These are phyloP conservation scores for Pica pica DNA, from an alignment of 2,113 vertebrate genomes.

Conservation along the genomic window DNA sequence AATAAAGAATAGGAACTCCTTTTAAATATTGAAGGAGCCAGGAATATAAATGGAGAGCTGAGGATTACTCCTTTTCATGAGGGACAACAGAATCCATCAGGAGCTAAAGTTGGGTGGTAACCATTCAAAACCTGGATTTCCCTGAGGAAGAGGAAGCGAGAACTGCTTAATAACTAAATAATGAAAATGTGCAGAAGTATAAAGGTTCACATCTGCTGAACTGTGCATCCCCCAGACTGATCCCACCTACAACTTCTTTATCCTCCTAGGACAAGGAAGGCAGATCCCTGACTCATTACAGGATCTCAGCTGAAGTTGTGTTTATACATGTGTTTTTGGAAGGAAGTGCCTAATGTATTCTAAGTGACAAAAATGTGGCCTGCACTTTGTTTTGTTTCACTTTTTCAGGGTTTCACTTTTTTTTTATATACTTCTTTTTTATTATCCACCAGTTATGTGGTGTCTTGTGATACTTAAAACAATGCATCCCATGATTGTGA, in stretches of 20 bases:
- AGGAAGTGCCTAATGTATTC: neutral
- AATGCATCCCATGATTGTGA: neutral
- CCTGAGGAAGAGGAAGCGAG: neutral
- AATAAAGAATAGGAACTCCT: neutral
- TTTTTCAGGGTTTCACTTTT: neutral
- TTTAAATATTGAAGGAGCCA: neutral
- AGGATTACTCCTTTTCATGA: neutral
- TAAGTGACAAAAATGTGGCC: neutral
- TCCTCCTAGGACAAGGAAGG: neutral
- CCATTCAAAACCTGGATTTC: neutral
- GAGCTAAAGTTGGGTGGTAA: neutral
- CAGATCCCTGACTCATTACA: neutral
- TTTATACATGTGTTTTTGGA: neutral
- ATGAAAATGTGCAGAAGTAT: neutral
- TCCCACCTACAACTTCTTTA: neutral
- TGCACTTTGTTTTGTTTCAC: neutral
- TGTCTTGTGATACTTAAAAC: neutral
- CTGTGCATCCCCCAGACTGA: neutral
- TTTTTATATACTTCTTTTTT: neutral
- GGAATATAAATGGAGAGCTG: neutral
- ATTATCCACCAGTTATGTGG: neutral
- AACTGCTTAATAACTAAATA: neutral
- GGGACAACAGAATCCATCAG: neutral
- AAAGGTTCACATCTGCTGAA: neutral
- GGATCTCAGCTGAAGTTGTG: neutral